Conservation (phyloP, 2,888 invertebrate species). For the Lasioglossum figueresi region DNA sequence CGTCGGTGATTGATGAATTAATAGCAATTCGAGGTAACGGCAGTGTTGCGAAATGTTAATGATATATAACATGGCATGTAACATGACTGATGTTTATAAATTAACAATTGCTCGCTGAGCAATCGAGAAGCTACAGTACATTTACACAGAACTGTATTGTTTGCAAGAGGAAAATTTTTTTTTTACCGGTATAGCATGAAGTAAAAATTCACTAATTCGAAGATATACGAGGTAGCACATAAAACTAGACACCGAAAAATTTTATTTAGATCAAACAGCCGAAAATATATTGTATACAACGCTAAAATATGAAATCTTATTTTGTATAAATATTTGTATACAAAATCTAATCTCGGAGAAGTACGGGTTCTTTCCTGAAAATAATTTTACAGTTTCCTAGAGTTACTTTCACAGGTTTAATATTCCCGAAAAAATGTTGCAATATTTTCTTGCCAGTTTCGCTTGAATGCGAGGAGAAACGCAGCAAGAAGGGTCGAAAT, state of each 20-base stretch:
- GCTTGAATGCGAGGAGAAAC: not conserved
- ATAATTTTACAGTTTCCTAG: not conserved
- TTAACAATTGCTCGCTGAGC: not conserved
- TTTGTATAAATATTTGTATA: not conserved
- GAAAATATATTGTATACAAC: not conserved
- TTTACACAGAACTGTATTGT: not conserved
- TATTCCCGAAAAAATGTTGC: not conserved
- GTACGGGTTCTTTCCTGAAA: not conserved
- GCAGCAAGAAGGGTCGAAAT: not conserved
- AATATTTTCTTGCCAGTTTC: not conserved
- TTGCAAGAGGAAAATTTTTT: not conserved
- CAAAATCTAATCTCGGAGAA: not conserved
- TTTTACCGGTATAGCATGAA: not conserved
- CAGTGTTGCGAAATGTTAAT: not conserved
- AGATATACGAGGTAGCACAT: too few species aligned
- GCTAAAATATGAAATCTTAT: not conserved
- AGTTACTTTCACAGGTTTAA: not conserved
- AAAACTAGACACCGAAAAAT: not conserved
- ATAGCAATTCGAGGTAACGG: not conserved
- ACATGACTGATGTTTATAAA: not conserved
- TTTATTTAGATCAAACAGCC: not conserved
- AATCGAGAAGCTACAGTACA: not conserved
- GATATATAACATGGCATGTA: not conserved
- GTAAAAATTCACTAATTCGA: not conserved
- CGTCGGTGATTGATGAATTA: not conserved